Evolutionary conservation across 2,113 vertebrate genomes (phyloP), one percentile per base, ranked within the genome.

Genomic region (Pachyramphus minor): DNA sequence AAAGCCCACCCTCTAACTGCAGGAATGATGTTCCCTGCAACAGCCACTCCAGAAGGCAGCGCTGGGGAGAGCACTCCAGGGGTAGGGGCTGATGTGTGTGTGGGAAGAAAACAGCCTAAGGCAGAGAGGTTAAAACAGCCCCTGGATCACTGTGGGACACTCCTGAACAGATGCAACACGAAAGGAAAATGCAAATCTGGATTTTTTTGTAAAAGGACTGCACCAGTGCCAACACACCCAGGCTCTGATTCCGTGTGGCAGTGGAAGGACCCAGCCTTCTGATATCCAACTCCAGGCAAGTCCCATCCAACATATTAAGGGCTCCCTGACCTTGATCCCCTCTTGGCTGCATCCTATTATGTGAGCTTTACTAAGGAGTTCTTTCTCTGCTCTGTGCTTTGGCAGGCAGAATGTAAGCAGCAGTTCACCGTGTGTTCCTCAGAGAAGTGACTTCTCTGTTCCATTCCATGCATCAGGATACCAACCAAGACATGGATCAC

Each of bases 291-390:
- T 95, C 85, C 76, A 73, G 80, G 59, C n/a, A 74, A 95, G 44
- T 47, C 68, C 69, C 80, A 95, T 95, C 89, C 90, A 89, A 92
- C 85, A 82, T 3, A 66, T 10, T 94, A 84, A 87, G 15, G 90
- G 55, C 64, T 92, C 30, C 33, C 82, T 60, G 55, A 89, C 60
- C 69, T n/a, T 10, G 3, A 33, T 90, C 63, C 89, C 47, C 58
- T 89, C 68, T 93, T 92, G 41, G 67, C 41, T 83, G 45, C 1
- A 0, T 44, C 45, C 72, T 74, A 37, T 33, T 90, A 60, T 3
- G 93, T 87, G 81, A 95, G 63, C 28, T 81, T 59, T 7, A 47
- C 69, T 89, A 63, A 78, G 3, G 11, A 82, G 49, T 41, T 37
- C 45, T 74, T 60, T 24, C 58, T 60, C 56, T 58, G 17, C 12